Conservation (phyloP, 2,797 vertebrate genomes). For the Falco rusticolus region DNA sequence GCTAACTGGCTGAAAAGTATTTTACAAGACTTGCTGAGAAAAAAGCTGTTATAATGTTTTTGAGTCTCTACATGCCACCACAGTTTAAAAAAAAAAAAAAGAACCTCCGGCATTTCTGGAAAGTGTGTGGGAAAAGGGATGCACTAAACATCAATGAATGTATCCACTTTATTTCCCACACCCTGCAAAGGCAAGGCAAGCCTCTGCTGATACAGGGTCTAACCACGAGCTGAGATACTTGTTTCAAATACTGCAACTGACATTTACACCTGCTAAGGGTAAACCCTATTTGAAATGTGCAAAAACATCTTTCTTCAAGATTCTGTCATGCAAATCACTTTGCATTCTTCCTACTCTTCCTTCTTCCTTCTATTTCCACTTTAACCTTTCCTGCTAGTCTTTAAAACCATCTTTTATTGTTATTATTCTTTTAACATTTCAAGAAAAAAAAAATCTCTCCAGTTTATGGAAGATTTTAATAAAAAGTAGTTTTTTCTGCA, state of each 20-base stretch:
- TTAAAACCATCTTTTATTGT: not conserved
- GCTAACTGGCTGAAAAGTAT: not conserved
- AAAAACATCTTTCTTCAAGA: not conserved
- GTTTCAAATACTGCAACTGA: not conserved
- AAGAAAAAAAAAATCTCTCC: not conserved
- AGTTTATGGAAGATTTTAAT: not conserved
- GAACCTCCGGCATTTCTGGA: not conserved
- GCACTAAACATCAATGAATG: not conserved
- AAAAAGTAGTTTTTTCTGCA: not conserved
- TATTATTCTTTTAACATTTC: not conserved
- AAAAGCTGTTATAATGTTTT: not conserved
- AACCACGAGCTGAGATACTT: accelerated
- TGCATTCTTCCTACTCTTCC: not conserved
- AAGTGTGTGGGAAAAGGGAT: not conserved
- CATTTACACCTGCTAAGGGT: not conserved
- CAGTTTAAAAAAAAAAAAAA: not conserved
- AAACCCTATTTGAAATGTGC: not conserved
- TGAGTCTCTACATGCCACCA: not conserved
- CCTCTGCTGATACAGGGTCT: not conserved
- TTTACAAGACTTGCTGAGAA: not conserved
- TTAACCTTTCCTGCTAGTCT: not conserved
- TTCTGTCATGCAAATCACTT: not conserved
- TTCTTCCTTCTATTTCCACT: not conserved
- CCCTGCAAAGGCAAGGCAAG: not conserved
- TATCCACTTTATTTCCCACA: not conserved